Evolutionary conservation across 1,140 invertebrate species (phyloP), one percentile per base, ranked within the genome.

Genomic region (Sarcophaga bullata): DNA sequence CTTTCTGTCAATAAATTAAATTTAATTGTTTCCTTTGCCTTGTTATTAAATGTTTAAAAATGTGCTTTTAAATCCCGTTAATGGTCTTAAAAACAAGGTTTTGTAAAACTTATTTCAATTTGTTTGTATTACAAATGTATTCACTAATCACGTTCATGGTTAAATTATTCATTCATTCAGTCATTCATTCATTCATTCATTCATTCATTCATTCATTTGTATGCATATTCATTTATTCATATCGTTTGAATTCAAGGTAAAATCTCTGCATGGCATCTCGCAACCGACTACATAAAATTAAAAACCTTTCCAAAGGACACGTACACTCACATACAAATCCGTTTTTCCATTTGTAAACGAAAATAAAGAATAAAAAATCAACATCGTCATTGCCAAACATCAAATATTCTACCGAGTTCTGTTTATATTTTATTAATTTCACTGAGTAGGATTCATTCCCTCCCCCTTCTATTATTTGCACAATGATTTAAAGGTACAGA

Each of bases 81-180:
- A 37, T 37, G 25, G 25, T 37, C 25, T 37, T 37, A 37, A 37
- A 58, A 13, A 6, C 15, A 58, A 13, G 13, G 7, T n/a, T 58
- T 58, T 58, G n/a, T n/a, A 58, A 58, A 58, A 58, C 6, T n/a
- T 6, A 58, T n/a, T 58, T 58, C 3, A 58, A 7, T n/a, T 58
- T 58, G 7, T 58, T n/a, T 37, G 25, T 37, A 1, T 37, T 37
- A 6, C 54, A n/a, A 58, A 58, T 58, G 13, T n/a, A n/a, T 58
- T 58, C 13, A 58, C 54, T 58, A n/a, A 58, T 58, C 54, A 58
- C 13, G 54, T 58, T 58, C 54, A 58, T 58, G 54, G 54, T 58
- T 58, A 58, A 58, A 58, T 6, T n/a, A 11, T 13, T 58, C 54
- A 58, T 58, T 58, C 25, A 37, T 37, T 13, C 54, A 58, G 1